A percentile compares a stretch with the other conserved stretches of the same genome.
Evolutionary conservation across 1,140 invertebrate genomes (phyloP).

Genomic region (Drosophila nasuta): DNA sequence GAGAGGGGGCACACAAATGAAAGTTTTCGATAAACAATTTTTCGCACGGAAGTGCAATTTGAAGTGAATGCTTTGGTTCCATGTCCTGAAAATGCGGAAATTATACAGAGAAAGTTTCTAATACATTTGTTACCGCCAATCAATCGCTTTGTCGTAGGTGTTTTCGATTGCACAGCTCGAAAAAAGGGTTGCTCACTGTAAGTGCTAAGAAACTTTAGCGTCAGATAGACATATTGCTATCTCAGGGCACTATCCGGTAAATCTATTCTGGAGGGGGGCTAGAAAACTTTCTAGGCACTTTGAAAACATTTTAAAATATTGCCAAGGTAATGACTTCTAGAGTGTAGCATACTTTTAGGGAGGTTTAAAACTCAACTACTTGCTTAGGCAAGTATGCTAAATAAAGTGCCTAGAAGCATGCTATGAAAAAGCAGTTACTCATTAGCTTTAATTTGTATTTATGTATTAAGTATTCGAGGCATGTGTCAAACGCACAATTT

Average conservation of each 20-base stretch:
- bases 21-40: conserved; percentile 83
- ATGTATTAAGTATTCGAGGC: background rate
- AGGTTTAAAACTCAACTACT: background rate
- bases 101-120: conserved; percentile 78
- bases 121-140: conserved; percentile 80
- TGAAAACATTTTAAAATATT: background rate
- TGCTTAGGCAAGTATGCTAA: background rate
- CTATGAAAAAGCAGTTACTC: background rate
- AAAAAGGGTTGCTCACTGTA: background rate
- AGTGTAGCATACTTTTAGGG: background rate
- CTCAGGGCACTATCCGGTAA: conserved; percentile 1
- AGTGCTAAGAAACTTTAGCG: conserved; percentile 31
- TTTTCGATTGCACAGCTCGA: conserved; percentile 21
- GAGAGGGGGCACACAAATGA: conserved; percentile 26
- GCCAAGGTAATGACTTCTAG: background rate
- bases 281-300: background rate
- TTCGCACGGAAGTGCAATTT: conserved; percentile 83
- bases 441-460: background rate
- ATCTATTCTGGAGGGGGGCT: background rate
- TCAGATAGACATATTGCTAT: conserved; percentile 44
- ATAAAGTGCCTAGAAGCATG: conserved; percentile 2
- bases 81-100: conserved; percentile 73
- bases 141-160: conserved; percentile 52
- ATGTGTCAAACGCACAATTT: background rate
- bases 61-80: conserved; percentile 65